phyloP scores from a whole-genome alignment of 2,113 vertebrate genomes.

The Zeus faber region DNA sequence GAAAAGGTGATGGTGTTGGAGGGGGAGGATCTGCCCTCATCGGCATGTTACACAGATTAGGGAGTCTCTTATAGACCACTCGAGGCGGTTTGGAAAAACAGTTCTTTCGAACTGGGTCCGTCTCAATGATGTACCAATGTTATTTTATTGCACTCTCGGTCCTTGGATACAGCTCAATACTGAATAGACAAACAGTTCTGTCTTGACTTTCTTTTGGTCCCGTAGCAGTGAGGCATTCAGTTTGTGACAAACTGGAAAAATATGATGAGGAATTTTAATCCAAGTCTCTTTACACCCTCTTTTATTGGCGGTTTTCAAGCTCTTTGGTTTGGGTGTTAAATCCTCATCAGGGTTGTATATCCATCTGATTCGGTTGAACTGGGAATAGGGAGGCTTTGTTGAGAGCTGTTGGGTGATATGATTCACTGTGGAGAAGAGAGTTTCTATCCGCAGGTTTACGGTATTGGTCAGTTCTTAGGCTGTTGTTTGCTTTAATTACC shows the following conservation, averaged over 20 bases:
- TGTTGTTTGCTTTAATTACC: too few species aligned
- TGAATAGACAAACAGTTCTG: not conserved
- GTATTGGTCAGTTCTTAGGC: too few species aligned
- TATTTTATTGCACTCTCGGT: not conserved
- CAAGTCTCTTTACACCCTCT: not conserved
- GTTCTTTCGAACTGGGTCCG: not conserved
- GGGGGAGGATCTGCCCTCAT: not conserved
- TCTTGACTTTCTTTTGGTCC: not conserved
- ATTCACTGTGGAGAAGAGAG: not conserved
- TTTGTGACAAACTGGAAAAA: not conserved
- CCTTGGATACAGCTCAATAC: not conserved
- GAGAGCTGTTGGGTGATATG: not conserved
- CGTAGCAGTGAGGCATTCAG: not conserved
- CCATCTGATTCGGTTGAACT: not conserved
- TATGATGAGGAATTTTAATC: not conserved
- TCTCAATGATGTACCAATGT: not conserved
- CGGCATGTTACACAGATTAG: not conserved
- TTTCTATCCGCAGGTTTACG: not conserved
- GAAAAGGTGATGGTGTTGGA: not conserved
- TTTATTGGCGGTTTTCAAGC: not conserved
- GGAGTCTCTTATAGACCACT: not conserved
- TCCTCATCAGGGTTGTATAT: not conserved
- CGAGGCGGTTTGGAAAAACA: not conserved
- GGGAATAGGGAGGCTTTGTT: not conserved
- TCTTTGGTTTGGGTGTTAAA: not conserved